These are phyloP conservation scores for Cossypha dichroa DNA, from an alignment of 2,797 vertebrate genomes.

Conservation along the genomic window DNA sequence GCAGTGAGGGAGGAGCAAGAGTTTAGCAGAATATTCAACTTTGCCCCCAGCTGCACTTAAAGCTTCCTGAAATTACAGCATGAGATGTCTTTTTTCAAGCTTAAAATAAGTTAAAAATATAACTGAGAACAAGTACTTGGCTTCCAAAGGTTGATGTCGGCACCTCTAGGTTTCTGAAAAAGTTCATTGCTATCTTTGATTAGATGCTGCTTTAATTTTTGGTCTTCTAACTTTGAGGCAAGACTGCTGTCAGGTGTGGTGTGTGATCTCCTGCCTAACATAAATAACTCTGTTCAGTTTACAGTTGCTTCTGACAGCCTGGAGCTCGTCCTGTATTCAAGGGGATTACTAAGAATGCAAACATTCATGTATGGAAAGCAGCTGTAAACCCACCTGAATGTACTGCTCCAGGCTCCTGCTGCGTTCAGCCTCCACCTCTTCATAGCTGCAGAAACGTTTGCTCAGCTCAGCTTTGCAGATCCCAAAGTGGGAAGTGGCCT, in stretches of 20 bases:
- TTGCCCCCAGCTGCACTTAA: not conserved
- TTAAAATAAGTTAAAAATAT: not conserved
- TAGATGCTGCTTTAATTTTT: not conserved
- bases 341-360: not conserved
- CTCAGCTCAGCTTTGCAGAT: constrained; percentile 75
- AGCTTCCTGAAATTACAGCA: not conserved
- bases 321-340: not conserved
- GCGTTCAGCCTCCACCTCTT: constrained; percentile 53
- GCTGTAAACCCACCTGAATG: constrained; percentile 76
- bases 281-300: not conserved
- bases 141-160: not conserved
- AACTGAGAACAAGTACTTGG: not conserved
- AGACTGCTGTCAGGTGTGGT: not conserved
- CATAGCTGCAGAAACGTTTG: constrained; percentile 68
- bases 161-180: not conserved
- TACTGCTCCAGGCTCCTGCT: constrained; percentile 82
- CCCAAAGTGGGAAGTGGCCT: constrained; percentile 78
- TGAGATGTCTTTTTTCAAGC: not conserved
- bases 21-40: not conserved
- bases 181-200: not conserved
- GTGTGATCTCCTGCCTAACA: not conserved
- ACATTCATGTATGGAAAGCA: not conserved
- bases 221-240: not conserved
- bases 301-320: not conserved
- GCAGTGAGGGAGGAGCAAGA: not conserved